These are phyloP conservation scores for Coremacera marginata DNA, from an alignment of 2,888 invertebrate genomes.

Conservation along the genomic window DNA sequence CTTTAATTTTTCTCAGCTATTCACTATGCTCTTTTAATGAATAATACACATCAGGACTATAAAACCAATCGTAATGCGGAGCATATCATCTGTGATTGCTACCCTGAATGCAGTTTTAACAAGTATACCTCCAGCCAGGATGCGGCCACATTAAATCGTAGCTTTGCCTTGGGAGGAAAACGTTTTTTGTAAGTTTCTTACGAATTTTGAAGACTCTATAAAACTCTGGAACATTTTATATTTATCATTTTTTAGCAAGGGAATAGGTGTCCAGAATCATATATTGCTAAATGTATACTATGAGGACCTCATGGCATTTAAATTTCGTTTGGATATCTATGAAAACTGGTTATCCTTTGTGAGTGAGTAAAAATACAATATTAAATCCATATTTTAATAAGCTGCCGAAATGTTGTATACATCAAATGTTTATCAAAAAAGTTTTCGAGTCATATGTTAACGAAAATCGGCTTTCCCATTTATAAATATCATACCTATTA, in stretches of 20 bases:
- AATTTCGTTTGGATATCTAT: slow-evolving; percentile 75
- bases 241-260: slow-evolving; percentile 52
- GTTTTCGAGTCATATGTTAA: no score
- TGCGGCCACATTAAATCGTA: slow-evolving; percentile 69
- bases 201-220: no score
- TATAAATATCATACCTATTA: no score
- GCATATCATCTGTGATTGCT: slow-evolving; percentile 56
- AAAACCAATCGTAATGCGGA: slow-evolving; percentile 40
- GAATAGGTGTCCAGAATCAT: slow-evolving; percentile 67
- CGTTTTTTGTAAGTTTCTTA: slow-evolving; percentile 71
- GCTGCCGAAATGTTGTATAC: no score
- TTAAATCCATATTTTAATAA: no score
- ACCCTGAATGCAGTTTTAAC: slow-evolving; percentile 73
- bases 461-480: no score
- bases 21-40: slow-evolving; percentile 39
- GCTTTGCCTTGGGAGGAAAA: slow-evolving; percentile 66
- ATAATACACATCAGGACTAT: slow-evolving; percentile 19
- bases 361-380: slow-evolving; percentile 70
- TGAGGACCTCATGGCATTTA: slow-evolving; percentile 75
- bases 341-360: slow-evolving; percentile 78
- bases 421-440: no score
- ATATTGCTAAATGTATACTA: slow-evolving; percentile 77
- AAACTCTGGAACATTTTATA: no score
- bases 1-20: slow-evolving; percentile 42
- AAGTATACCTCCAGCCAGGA: slow-evolving; percentile 74